Percentiles rank a stretch among this genome's conserved stretches.
Conservation (phyloP, 1,140 invertebrate species). For the Luehdorfia chinensis region DNA sequence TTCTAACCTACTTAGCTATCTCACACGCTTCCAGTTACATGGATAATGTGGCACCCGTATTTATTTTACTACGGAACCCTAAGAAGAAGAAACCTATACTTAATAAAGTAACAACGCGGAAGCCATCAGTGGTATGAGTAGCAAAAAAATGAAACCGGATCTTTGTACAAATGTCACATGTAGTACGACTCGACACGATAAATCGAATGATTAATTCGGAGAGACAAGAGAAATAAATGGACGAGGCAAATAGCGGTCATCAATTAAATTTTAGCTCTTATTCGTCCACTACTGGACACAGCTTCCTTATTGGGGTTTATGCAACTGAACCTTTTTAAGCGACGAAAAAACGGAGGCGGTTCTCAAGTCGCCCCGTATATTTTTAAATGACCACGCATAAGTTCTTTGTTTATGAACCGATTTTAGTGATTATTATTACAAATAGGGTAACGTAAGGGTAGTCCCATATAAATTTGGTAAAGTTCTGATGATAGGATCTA, state of each 20-base stretch:
- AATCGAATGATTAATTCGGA: background rate
- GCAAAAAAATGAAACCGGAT: conserved; percentile 14
- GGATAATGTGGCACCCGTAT: too few species aligned
- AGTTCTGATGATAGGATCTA: too few species aligned
- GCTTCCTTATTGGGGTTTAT: too few species aligned
- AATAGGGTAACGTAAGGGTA: too few species aligned
- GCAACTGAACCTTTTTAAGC: background rate
- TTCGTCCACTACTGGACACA: too few species aligned
- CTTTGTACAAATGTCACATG: conserved; percentile 12
- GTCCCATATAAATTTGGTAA: too few species aligned
- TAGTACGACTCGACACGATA: background rate
- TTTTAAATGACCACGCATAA: background rate
- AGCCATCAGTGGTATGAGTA: conserved; percentile 2
- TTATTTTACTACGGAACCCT: too few species aligned
- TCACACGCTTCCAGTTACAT: too few species aligned
- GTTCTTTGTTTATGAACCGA: too few species aligned
- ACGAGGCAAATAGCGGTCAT: background rate
- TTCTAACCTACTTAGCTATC: too few species aligned
- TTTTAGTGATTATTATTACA: background rate
- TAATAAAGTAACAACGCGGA: conserved; percentile 13
- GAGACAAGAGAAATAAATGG: background rate
- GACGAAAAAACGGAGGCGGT: background rate
- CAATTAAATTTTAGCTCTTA: background rate
- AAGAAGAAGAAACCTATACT: conserved; percentile 1
- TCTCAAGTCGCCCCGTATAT: background rate